A percentile compares a stretch with the other conserved stretches of the same genome.
phyloP scores from a whole-genome alignment of 2,797 vertebrate genomes.

The Pyrrhura leucotis region DNA sequence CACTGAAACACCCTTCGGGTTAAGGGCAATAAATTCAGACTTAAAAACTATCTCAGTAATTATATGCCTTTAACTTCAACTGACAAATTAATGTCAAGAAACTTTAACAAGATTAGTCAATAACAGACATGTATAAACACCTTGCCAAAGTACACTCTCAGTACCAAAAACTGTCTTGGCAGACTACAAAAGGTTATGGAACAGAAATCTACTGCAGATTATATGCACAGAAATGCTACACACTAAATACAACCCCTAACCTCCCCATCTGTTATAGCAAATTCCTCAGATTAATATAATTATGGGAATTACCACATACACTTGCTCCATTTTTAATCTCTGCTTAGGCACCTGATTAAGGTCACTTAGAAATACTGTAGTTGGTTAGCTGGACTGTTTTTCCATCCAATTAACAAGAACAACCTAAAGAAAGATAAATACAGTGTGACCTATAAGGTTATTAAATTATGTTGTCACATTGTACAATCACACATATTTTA shows the following conservation, averaged over 20 bases:
- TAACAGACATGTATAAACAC: background rate
- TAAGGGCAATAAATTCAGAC: background rate
- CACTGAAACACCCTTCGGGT: background rate
- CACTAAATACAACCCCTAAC: background rate
- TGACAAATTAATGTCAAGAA: background rate
- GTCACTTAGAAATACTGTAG: background rate
- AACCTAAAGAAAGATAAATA: background rate
- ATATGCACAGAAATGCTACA: background rate
- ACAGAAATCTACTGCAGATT: background rate
- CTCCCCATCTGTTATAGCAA: background rate
- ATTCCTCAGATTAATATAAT: background rate
- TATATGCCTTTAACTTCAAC: background rate
- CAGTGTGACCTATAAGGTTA: background rate
- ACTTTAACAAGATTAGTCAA: background rate
- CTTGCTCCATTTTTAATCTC: background rate
- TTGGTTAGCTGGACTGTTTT: background rate
- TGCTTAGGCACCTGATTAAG: background rate
- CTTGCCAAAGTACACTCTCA: background rate
- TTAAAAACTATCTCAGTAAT: background rate
- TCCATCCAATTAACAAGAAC: background rate
- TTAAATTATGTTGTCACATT: background rate
- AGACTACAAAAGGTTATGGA: background rate
- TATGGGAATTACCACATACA: background rate
- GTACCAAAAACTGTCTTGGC: background rate
- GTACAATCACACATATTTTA: background rate